A percentile compares a stretch with the other conserved stretches of the same genome.
phyloP scores from a whole-genome alignment of 2,113 vertebrate genomes.

The Ctenomys sociabilis region DNA sequence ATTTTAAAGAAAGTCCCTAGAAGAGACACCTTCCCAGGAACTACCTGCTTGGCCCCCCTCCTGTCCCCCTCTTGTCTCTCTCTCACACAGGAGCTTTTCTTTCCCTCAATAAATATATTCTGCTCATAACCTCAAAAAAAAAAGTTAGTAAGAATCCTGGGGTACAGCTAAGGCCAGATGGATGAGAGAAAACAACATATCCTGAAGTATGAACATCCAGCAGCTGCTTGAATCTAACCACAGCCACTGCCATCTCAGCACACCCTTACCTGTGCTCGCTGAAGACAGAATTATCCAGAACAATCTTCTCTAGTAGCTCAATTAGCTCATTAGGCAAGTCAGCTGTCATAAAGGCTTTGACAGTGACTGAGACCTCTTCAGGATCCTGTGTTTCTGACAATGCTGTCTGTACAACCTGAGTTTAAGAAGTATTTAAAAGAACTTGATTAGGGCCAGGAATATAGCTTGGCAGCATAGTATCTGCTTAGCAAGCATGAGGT shows the following conservation, averaged over 20 bases:
- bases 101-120: too few relatives aligned
- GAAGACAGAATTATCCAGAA: slow-evolving; percentile 95
- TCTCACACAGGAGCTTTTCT: too few relatives aligned
- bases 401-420: slow-evolving; percentile 95
- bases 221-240: not conserved
- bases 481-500: too few relatives aligned
- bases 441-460: not conserved
- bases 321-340: slow-evolving; percentile 95
- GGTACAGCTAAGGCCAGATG: not conserved
- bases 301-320: slow-evolving; percentile 95
- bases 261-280: slow-evolving; percentile 92
- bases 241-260: too few relatives aligned
- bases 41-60: too few relatives aligned
- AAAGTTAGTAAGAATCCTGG: not conserved
- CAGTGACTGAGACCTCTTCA: slow-evolving; percentile 94
- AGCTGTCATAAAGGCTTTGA: slow-evolving; percentile 96
- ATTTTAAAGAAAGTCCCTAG: too few relatives aligned
- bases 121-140: too few relatives aligned
- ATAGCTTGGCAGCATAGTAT: too few relatives aligned
- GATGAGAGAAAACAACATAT: not conserved
- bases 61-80: too few relatives aligned
- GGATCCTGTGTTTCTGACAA: slow-evolving; percentile 95
- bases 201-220: not conserved
- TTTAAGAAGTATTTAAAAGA: slow-evolving; percentile 67
- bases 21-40: too few relatives aligned